A percentile compares a stretch with the other conserved stretches of the same genome.
These are phyloP conservation scores for Heteropelma amictum DNA, from an alignment of 2,888 invertebrate genomes.

Conservation along the genomic window DNA sequence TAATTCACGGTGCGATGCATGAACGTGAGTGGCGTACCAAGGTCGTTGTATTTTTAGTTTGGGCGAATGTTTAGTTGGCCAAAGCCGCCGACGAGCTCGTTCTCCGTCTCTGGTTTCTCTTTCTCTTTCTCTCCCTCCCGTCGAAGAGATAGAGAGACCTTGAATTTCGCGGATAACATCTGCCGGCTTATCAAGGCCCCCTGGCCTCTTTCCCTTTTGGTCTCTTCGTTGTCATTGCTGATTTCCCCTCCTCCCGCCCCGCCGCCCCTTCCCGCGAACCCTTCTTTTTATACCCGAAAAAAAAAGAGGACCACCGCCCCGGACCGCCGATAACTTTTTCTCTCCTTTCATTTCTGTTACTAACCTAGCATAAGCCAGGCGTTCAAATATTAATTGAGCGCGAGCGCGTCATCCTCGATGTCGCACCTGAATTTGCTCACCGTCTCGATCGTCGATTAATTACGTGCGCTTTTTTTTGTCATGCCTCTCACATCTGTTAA, in stretches of 20 bases:
- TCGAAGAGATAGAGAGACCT: slow-evolving; percentile 75
- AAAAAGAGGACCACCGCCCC: slow-evolving; percentile 30
- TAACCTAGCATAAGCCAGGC: slow-evolving; percentile 77
- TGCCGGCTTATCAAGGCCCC: slow-evolving; percentile 74
- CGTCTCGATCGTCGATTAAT: slow-evolving; percentile 46
- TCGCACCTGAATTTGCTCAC: slow-evolving; percentile 74
- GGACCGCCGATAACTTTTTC: slow-evolving; percentile 67
- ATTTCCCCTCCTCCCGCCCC: neutral
- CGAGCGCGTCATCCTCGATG: slow-evolving; percentile 53
- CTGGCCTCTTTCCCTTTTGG: slow-evolving; percentile 8
- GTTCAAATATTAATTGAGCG: slow-evolving; percentile 75
- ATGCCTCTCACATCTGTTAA: too few relatives aligned
- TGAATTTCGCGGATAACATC: slow-evolving; percentile 78
- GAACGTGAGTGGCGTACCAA: slow-evolving; percentile 74
- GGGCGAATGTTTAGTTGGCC: slow-evolving; percentile 77
- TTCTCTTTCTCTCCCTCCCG: slow-evolving; percentile 21
- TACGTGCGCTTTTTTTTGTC: slow-evolving; percentile 26
- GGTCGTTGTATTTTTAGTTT: slow-evolving; percentile 77
- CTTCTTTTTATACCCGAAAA: slow-evolving; percentile 11
- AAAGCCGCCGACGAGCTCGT: slow-evolving; percentile 59
- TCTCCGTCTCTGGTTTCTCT: slow-evolving; percentile 14
- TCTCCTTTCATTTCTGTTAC: slow-evolving; percentile 65
- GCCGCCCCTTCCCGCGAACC: neutral
- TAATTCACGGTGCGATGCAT: slow-evolving; percentile 69
- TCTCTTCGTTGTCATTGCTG: slow-evolving; percentile 29